Base-by-base conservation (phyloP, 1,140 invertebrate species). In the Ridgeia piscesae region DNA sequence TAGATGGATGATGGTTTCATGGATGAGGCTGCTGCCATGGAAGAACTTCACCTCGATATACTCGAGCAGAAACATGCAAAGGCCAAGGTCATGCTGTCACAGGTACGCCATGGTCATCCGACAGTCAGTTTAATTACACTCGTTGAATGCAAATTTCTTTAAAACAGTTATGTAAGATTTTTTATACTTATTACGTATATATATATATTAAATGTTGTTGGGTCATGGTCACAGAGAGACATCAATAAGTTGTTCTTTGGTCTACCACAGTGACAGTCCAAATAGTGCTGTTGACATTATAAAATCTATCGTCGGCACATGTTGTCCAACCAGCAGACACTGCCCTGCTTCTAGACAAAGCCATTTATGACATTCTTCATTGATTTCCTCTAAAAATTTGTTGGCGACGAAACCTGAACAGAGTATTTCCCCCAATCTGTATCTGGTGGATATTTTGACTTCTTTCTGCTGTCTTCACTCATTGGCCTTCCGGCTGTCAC, bases 1-100 rank as follows among this genome's bases (percentile, higher is more conserved):
- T 92, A 96, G 95, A 94, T 95, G 93, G 95, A 96, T 93, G 95
- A 96, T 94, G 95, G 95, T 6, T 96, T 95, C 93, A 95, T 96
- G 94, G 95, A 96, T 21, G 95, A 95, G 91, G 94, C 95, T 88
- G 94, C 95, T 31, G 91, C 91, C 11, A 33, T 91, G 50, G 88
- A 88, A 6, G 91, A 89, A 42, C 91, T 92, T 50, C 50, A 88
- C 58, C 14, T 77, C 17, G 58, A 77, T 31, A 77, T 77, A 8
- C 58, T 77, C 27, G 17, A 77, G 14, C 58, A 21, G 58, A 77
- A 77, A 77, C 58, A 77, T 31, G 58, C 58, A 9, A 77, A 77
- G 58, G 58, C 58, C 58, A 77, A 77, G 58, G 58, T 21, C 58
- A 77, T 77, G 58, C 58, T 77, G 11, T 9, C 58, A 77, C 58